Percentiles rank a stretch among this genome's conserved stretches.
phyloP scores from a whole-genome alignment of 2,797 vertebrate species.

The Epinephelus coioides region DNA sequence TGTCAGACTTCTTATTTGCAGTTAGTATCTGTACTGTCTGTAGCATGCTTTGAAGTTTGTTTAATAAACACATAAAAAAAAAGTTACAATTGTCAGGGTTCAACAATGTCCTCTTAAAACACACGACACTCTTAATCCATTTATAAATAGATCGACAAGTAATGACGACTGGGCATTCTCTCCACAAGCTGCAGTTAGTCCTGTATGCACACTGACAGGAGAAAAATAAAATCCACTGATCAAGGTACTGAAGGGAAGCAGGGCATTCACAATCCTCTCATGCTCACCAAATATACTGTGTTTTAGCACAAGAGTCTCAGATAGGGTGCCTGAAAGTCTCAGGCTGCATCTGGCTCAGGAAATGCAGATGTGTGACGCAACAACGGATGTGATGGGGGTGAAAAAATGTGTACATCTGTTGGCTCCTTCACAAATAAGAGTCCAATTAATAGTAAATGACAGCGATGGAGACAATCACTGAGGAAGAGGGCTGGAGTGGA shows the following conservation, averaged over 20 bases:
- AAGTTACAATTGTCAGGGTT: conserved; percentile 66
- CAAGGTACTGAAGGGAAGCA: conserved; percentile 55
- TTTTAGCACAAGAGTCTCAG: conserved; percentile 79
- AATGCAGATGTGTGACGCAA: conserved; percentile 57
- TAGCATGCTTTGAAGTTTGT: not conserved
- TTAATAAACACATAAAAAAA: not conserved
- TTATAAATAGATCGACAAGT: conserved; percentile 79
- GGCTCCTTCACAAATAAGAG: conserved; percentile 78
- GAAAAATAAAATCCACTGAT: conserved; percentile 61
- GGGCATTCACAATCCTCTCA: conserved; percentile 71
- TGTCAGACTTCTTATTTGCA: not conserved
- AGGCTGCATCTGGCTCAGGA: conserved; percentile 74
- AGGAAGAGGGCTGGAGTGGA: conserved; percentile 33
- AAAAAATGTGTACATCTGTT: conserved; percentile 57
- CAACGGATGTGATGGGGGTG: conserved; percentile 36
- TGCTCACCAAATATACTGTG: conserved; percentile 68
- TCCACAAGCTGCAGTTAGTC: conserved; percentile 70
- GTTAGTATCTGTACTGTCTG: not conserved
- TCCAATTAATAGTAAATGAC: conserved; percentile 54
- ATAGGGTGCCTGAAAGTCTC: conserved; percentile 62
- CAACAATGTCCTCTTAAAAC: conserved; percentile 75
- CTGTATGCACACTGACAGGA: conserved; percentile 66
- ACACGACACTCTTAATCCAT: conserved; percentile 75
- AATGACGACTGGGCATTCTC: conserved; percentile 61
- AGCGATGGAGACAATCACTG: conserved; percentile 32